These are phyloP conservation scores for Protaetia brevitarsis DNA, from an alignment of 1,140 invertebrate genomes.

Conservation along the genomic window DNA sequence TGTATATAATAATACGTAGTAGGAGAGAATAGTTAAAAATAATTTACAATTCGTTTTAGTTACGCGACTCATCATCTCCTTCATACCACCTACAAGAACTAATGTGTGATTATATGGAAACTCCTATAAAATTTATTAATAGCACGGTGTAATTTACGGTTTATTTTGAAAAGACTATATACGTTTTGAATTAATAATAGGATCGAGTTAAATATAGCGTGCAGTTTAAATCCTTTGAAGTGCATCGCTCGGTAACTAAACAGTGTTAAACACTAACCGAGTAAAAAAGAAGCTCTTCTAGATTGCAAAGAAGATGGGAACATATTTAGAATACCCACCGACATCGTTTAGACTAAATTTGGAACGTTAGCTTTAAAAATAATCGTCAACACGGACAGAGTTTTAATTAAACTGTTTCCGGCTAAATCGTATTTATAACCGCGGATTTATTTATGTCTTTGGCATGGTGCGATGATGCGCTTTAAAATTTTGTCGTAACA, in stretches of 20 bases:
- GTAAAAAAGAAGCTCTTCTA: background rate
- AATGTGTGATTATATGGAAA: background rate
- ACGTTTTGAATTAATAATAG: slow-evolving; percentile 6
- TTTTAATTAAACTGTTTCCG: slow-evolving; percentile 12
- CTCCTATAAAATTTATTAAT: background rate
- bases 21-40: too few species aligned
- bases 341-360: slow-evolving; percentile 8
- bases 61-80: too few species aligned
- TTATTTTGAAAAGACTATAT: slow-evolving; percentile 5
- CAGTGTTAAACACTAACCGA: background rate
- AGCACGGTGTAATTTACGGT: background rate
- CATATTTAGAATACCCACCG: slow-evolving; percentile 6
- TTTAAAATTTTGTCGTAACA: background rate
- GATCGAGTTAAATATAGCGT: background rate
- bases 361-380: slow-evolving; percentile 5
- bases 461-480: background rate
- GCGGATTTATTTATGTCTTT: slow-evolving; percentile 11
- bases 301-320: background rate
- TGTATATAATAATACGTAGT: too few species aligned
- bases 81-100: background rate
- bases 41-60: too few species aligned
- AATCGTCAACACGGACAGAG: background rate
- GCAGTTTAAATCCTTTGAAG: background rate
- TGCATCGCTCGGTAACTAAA: too few species aligned
- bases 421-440: slow-evolving; percentile 6